Base-by-base conservation (phyloP, 2,888 invertebrate genomes). In the Drosophila demipolita region DNA sequence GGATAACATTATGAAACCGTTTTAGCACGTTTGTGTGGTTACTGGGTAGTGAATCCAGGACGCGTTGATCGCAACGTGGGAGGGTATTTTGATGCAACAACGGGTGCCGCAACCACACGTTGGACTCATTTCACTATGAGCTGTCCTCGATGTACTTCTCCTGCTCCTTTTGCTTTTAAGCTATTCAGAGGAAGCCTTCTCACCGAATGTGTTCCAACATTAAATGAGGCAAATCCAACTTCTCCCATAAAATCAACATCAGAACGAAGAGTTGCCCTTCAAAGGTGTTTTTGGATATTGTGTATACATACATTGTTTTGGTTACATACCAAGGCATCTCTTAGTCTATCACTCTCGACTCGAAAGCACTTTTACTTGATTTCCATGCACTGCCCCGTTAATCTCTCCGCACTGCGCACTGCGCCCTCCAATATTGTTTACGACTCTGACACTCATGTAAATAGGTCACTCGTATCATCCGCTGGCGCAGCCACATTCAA, bases 61-160 rank as follows among this genome's bases (percentile, higher is more conserved):
- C 32, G 48, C 49, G n/a, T 50, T 26, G 59, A 59, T 65, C 45
- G 38, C 45, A 49, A 38, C 33, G 62, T 61, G 63, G n/a, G 3
- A n/a, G 32, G 35, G 55, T 76, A 69, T 73, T 80, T 69, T 53
- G 26, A 80, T 66, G 80, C 69, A 78, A 78, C 66, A 57, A 36
- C 2, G 12, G 26, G 11, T 26, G 23, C 26, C n/a, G 12, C 55
- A 38, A 55, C n/a, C 23, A n/a, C 12, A 53, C 20, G 15, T 26
- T 55, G 54, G 12, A 36, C 6, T 38, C 26, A 55, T n/a, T 54
- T 54, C 12, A 29, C 55, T 40, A 55, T 29, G 54, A 17, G 55
- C n/a, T n/a, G 40, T 9, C 55, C 9, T 20, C 40, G 15, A 15
- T 57, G 20, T 17, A n/a, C n/a, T n/a, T 29, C 1, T n/a, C 6